Conservation (phyloP, 2,888 invertebrate genomes). For the Elysia crispata region DNA sequence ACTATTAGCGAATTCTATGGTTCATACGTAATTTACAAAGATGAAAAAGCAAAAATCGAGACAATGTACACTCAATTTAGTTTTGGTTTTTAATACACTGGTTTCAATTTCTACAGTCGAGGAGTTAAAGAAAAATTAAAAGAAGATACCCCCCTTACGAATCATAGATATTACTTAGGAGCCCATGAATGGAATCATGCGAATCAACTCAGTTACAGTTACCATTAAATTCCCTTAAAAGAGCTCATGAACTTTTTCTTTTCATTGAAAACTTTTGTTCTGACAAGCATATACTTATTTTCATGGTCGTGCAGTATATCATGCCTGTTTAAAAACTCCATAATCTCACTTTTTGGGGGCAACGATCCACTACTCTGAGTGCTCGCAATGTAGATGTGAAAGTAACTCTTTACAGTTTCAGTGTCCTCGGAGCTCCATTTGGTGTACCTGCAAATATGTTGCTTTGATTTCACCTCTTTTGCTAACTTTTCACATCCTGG, state of each 20-base stretch:
- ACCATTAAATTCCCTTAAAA: too few relatives aligned
- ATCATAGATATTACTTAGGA: too few relatives aligned
- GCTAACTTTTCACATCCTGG: not conserved
- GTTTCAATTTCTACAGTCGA: too few relatives aligned
- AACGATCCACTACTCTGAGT: not conserved
- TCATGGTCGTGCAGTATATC: not conserved
- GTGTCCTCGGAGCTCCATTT: not conserved
- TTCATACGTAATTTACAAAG: too few relatives aligned
- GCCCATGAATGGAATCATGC: too few relatives aligned
- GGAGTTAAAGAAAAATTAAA: too few relatives aligned
- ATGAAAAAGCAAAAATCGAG: too few relatives aligned
- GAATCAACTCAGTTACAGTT: too few relatives aligned
- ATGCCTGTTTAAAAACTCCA: not conserved
- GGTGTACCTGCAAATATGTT: not conserved
- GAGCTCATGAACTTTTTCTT: conserved; percentile 3
- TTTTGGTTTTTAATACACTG: too few relatives aligned
- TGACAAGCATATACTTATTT: not conserved
- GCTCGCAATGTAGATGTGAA: not conserved
- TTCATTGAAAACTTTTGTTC: conserved; percentile 5
- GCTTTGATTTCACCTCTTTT: not conserved
- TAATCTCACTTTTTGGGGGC: not conserved
- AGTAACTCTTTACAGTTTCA: not conserved
- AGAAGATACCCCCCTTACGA: too few relatives aligned
- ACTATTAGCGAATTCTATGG: too few relatives aligned
- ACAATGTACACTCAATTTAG: too few relatives aligned